These are phyloP conservation scores for Eupristina koningsbergeri DNA, from an alignment of 1,140 invertebrate species.

Conservation along the genomic window DNA sequence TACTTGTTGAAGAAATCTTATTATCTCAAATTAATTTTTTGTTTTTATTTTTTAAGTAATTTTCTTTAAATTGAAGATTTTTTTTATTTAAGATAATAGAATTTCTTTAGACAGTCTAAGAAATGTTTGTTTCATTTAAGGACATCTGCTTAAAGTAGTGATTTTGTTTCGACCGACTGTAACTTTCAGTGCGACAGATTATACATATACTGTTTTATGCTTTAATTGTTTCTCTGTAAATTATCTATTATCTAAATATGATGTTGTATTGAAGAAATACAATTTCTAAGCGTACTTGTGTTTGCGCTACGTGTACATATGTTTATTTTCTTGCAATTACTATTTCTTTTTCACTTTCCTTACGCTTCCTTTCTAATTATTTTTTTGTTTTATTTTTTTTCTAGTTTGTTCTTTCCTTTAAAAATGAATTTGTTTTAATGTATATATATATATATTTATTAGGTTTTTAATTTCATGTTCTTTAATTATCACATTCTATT, in stretches of 20 bases:
- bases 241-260: conserved; percentile 12
- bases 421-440: background rate
- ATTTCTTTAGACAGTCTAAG: background rate
- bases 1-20: background rate
- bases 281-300: conserved; percentile 40
- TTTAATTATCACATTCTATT: background rate
- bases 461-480: background rate
- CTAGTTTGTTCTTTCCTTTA: background rate
- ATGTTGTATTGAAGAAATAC: conserved; percentile 43
- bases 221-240: conserved; percentile 47
- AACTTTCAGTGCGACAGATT: conserved; percentile 19
- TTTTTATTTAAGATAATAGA: background rate
- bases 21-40: conserved; percentile 17
- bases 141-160: conserved; percentile 27
- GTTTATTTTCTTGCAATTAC: conserved; percentile 26
- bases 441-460: background rate
- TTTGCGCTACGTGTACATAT: conserved; percentile 20
- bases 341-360: conserved; percentile 36
- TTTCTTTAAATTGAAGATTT: background rate
- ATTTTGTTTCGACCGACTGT: conserved; percentile 36
- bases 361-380: conserved; percentile 8
- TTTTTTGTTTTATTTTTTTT: conserved; percentile 12
- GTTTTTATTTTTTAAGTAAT: background rate
- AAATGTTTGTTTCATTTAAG: conserved; percentile 41
- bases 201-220: conserved; percentile 30